These are phyloP conservation scores for Rhagoletis zephyria DNA, from an alignment of 1,140 invertebrate species.

Conservation along the genomic window DNA sequence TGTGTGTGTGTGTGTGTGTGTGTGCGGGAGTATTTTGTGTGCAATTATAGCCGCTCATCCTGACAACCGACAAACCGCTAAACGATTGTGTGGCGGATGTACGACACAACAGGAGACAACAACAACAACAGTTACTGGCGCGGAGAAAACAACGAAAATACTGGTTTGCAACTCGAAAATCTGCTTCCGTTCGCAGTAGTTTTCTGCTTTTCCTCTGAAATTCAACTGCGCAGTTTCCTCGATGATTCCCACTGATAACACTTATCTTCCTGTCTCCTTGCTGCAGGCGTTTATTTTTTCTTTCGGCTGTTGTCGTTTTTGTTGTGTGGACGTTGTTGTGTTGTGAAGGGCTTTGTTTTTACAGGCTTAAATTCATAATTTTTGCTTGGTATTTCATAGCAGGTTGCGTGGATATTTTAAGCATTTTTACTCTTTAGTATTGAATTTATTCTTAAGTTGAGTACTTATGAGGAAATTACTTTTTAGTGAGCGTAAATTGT, in stretches of 20 bases:
- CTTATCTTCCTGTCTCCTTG: neutral
- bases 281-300: neutral
- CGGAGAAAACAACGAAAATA: slow-evolving; percentile 1
- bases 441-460: too few species aligned
- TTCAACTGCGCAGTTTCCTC: neutral
- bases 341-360: neutral
- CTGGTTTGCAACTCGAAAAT: slow-evolving; percentile 17
- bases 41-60: slow-evolving; percentile 41
- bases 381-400: too few species aligned
- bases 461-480: too few species aligned
- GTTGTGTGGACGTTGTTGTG: neutral
- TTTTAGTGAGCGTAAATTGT: too few species aligned
- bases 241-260: slow-evolving; percentile 1
- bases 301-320: neutral
- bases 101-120: slow-evolving; percentile 26
- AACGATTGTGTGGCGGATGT: slow-evolving; percentile 21
- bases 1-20: neutral
- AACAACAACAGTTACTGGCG: neutral
- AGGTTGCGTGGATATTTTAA: too few species aligned
- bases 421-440: too few species aligned
- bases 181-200: slow-evolving; percentile 6
- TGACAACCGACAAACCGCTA: slow-evolving; percentile 41
- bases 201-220: neutral
- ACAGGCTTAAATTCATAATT: neutral
- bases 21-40: slow-evolving; percentile 19